A percentile compares a stretch with the other conserved stretches of the same genome.
phyloP scores from a whole-genome alignment of 2,888 invertebrate species.

The Doris montereyensis region DNA sequence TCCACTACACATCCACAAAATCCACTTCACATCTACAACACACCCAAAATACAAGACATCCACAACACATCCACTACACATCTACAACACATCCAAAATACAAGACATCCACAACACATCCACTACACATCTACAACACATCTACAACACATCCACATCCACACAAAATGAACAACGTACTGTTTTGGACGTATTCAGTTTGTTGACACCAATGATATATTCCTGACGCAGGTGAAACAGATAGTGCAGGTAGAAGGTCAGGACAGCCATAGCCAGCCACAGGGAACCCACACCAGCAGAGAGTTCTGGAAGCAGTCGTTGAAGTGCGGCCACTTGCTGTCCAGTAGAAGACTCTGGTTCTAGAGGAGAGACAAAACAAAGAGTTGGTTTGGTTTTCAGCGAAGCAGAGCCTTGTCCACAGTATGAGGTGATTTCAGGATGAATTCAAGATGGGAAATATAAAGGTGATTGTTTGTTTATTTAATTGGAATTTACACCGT shows the following conservation, averaged over 20 bases:
- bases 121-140: neutral
- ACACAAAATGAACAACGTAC: conserved; percentile 32
- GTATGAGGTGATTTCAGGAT: too few relatives aligned
- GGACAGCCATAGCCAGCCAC: conserved; percentile 86
- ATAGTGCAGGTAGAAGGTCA: conserved; percentile 75
- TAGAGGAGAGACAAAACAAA: conserved; percentile 45
- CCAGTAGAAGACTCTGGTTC: conserved; percentile 54
- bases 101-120: too few relatives aligned
- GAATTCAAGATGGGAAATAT: too few relatives aligned
- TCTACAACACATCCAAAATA: conserved; percentile 25
- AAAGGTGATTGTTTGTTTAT: too few relatives aligned
- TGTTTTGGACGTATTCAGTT: conserved; percentile 45
- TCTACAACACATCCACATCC: neutral
- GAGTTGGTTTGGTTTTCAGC: too few relatives aligned
- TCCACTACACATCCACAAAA: too few relatives aligned
- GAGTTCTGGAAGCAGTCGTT: conserved; percentile 94
- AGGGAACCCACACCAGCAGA: conserved; percentile 90
- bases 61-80: too few relatives aligned
- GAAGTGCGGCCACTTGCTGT: conserved; percentile 78
- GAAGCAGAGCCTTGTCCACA: too few relatives aligned
- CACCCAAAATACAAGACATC: too few relatives aligned
- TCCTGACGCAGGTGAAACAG: conserved; percentile 33
- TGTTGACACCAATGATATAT: conserved; percentile 41
- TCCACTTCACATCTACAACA: too few relatives aligned
- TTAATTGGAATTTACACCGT: too few relatives aligned